These are phyloP conservation scores for Podarcis lilfordi DNA, from an alignment of 2,797 vertebrate genomes.

Conservation along the genomic window DNA sequence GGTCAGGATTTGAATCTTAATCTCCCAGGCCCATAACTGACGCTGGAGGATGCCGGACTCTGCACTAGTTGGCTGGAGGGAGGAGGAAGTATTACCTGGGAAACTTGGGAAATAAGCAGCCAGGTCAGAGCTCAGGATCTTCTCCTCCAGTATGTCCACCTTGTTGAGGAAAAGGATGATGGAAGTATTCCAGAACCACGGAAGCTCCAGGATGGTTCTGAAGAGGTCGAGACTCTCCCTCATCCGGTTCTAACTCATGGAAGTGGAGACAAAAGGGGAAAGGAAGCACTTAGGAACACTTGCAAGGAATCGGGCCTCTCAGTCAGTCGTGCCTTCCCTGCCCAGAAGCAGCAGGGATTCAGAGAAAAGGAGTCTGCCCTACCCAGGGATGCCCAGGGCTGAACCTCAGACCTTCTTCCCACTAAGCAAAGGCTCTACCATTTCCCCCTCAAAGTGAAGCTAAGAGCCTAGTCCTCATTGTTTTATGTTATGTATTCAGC, in stretches of 20 bases:
- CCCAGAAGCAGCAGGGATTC: neutral
- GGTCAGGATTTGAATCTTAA: too few species aligned
- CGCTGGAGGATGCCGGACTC: too few species aligned
- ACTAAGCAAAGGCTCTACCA: neutral
- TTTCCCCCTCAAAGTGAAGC: too few species aligned
- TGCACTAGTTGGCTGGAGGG: accelerated
- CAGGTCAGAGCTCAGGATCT: slow-evolving; percentile 86
- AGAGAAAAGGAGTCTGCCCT: neutral
- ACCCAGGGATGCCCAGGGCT: too few species aligned
- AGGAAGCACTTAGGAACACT: neutral
- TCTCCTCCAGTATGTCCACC: slow-evolving; percentile 90
- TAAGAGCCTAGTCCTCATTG: too few species aligned
- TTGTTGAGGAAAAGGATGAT: slow-evolving; percentile 95
- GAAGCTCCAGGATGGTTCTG: slow-evolving; percentile 90
- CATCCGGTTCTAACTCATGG: slow-evolving; percentile 87
- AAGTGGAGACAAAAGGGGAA: too few species aligned
- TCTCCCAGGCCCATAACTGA: too few species aligned
- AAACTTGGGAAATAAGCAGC: slow-evolving; percentile 89
- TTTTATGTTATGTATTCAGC: too few species aligned
- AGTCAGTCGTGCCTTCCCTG: neutral
- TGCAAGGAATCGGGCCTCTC: too few species aligned
- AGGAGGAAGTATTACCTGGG: slow-evolving; percentile 72
- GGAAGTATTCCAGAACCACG: slow-evolving; percentile 91
- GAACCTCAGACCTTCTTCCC: neutral
- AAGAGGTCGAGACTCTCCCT: slow-evolving; percentile 91